A percentile compares a stretch with the other conserved stretches of the same genome.
Conservation (phyloP, 2,113 vertebrate species). For the Crotophaga sulcirostris region DNA sequence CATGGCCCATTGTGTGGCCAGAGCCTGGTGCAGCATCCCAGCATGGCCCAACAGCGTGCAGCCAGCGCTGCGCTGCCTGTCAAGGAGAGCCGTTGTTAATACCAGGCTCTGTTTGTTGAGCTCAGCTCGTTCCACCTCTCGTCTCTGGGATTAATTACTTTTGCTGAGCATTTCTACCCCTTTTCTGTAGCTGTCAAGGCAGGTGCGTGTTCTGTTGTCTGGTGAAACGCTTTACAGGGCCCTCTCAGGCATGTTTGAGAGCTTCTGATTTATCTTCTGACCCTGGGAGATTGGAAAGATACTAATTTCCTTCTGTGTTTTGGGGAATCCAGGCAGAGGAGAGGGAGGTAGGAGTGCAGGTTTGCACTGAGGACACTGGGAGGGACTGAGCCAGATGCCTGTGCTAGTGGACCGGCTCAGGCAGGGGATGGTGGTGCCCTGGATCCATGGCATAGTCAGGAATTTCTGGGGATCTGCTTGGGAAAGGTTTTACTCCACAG, state of each 20-base stretch:
- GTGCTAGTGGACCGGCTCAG: neutral
- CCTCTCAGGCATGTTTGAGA: neutral
- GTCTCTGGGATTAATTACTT: neutral
- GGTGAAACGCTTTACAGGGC: neutral
- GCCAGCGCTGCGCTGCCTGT: neutral
- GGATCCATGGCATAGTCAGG: neutral
- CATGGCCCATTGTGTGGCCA: neutral
- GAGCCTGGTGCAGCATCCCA: neutral
- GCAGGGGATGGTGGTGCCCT: neutral
- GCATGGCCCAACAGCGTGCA: fast-evolving
- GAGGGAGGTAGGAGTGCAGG: neutral
- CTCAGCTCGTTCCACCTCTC: neutral
- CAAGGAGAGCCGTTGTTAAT: neutral
- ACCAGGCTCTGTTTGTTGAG: neutral
- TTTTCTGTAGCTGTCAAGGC: constrained; percentile 7
- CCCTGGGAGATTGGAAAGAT: neutral
- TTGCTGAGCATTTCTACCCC: constrained; percentile 6
- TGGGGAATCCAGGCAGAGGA: neutral
- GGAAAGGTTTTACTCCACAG: neutral
- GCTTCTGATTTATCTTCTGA: constrained; percentile 6
- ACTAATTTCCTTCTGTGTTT: neutral
- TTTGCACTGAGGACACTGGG: fast-evolving
- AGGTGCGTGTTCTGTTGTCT: neutral
- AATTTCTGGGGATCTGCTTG: neutral
- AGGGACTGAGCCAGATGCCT: neutral